phyloP scores from a whole-genome alignment of 2,888 invertebrate genomes.

The Drosophila rellima region DNA sequence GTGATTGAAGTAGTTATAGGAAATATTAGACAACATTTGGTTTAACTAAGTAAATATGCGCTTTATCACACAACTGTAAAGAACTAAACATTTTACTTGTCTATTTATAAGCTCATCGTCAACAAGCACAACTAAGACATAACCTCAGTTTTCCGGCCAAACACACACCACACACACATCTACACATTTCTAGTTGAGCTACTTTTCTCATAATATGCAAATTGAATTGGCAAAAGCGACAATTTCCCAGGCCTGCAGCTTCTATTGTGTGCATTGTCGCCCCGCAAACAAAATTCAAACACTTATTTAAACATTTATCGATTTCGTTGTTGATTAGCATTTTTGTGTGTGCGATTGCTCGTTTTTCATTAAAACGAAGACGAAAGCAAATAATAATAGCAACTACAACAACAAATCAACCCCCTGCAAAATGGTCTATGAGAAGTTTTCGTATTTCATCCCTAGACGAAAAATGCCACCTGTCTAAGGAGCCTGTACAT shows the following conservation, averaged over 20 bases:
- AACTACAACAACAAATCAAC: slow-evolving; percentile 21
- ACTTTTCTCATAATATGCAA: slow-evolving; percentile 73
- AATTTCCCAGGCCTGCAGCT: slow-evolving; percentile 45
- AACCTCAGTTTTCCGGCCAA: slow-evolving; percentile 42
- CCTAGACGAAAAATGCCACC: slow-evolving; percentile 29
- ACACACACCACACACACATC: slow-evolving; percentile 11
- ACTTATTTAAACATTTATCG: slow-evolving; percentile 74
- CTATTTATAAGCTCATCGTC: slow-evolving; percentile 11
- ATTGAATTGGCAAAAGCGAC: slow-evolving; percentile 66
- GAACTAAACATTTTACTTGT: slow-evolving; percentile 9
- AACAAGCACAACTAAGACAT: slow-evolving; percentile 13
- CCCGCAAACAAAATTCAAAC: slow-evolving; percentile 61
- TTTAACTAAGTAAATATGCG: background rate
- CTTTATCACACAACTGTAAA: background rate
- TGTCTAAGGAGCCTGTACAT: slow-evolving; percentile 60
- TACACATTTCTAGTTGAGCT: slow-evolving; percentile 8
- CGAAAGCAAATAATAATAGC: slow-evolving; percentile 51
- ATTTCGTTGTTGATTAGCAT: slow-evolving; percentile 77
- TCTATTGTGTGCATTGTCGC: slow-evolving; percentile 48
- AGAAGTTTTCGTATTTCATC: slow-evolving; percentile 23
- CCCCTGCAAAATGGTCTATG: slow-evolving; percentile 22
- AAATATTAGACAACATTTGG: background rate
- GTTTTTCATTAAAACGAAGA: slow-evolving; percentile 54
- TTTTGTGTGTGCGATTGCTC: slow-evolving; percentile 48
- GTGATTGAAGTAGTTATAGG: background rate